Base-by-base conservation (phyloP, 2,797 vertebrate species). In the Borostomias antarcticus region DNA sequence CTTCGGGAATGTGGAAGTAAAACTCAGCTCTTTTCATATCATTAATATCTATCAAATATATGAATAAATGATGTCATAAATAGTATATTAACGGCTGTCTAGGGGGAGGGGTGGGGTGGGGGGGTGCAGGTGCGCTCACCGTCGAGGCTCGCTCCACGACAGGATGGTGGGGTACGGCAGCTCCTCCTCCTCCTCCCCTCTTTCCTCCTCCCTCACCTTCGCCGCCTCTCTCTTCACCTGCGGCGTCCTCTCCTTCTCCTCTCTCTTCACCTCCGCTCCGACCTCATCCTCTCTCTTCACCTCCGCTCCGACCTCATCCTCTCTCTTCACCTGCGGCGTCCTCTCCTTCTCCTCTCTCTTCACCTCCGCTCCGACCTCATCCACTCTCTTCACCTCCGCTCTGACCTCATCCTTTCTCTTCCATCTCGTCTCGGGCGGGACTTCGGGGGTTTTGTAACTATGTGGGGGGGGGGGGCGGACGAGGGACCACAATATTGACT, bases 141-240 rank as follows among this genome's bases (percentile, higher is more conserved):
- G 70, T 54, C 71, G 64, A 8, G 79, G 74, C 45, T 35, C 52
- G 62, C 66, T 60, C 76, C 73, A 72, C 19, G 63, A 67, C n/a
- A 40, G 33, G 56, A 21, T 26, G 33, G 33, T 58, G 15, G 57
- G 35, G 35, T 15, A 26, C 1, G 6, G 35, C 11, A 15, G 5
- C 35, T 25, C 23, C 33, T 15, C 57, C 3, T 25, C 33, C 23
- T 58, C 56, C n/a, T 25, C 5, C 1, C 51, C 51, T 29, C 26
- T 56, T 26, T n/a, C 53, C n/a, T n/a, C 3, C 15, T 17, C 40
- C n/a, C 40, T n/a, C 40, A 17, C 40, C 7, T 19, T n/a, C 11
- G 15, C n/a, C 45, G 58, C 25, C 37, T 5, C 26, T 30, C 69
- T 51, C 17, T 33, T 58, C 40, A 37, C 56, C 35, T 64, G 65